phyloP scores from a whole-genome alignment of 2,888 invertebrate species.

The Selenia dentaria region DNA sequence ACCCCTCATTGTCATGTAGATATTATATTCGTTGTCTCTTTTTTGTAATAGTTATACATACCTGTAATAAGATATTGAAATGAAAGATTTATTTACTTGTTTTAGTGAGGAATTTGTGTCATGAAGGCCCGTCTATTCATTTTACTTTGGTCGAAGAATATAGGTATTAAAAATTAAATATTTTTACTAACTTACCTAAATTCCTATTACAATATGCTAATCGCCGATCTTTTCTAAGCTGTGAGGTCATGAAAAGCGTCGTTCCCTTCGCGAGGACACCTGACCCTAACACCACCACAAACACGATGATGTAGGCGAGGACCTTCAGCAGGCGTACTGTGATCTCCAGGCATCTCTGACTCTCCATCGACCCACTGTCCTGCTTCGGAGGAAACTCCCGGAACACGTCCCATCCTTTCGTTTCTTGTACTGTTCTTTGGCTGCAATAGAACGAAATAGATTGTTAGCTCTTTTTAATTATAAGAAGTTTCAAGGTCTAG shows the following conservation, averaged over 20 bases:
- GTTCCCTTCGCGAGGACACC: slow-evolving; percentile 96
- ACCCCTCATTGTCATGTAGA: too few relatives aligned
- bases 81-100: too few relatives aligned
- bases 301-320: slow-evolving; percentile 93
- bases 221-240: slow-evolving; percentile 90
- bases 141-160: too few relatives aligned
- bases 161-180: too few relatives aligned
- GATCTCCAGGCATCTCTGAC: slow-evolving; percentile 93
- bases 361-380: slow-evolving; percentile 95
- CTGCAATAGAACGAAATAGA: slow-evolving; percentile 85
- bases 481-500: too few relatives aligned
- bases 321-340: slow-evolving; percentile 94
- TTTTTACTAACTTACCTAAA: slow-evolving; percentile 91
- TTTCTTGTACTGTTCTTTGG: slow-evolving; percentile 92
- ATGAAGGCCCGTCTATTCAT: too few relatives aligned
- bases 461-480: too few relatives aligned
- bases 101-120: too few relatives aligned
- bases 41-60: too few relatives aligned
- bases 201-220: slow-evolving; percentile 93
- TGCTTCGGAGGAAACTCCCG: slow-evolving; percentile 95
- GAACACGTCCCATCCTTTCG: slow-evolving; percentile 99
- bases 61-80: too few relatives aligned
- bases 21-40: too few relatives aligned
- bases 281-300: slow-evolving; percentile 92
- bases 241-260: slow-evolving; percentile 96